These are phyloP conservation scores for Drosophila formosana DNA, from an alignment of 2,888 invertebrate species.

Conservation along the genomic window DNA sequence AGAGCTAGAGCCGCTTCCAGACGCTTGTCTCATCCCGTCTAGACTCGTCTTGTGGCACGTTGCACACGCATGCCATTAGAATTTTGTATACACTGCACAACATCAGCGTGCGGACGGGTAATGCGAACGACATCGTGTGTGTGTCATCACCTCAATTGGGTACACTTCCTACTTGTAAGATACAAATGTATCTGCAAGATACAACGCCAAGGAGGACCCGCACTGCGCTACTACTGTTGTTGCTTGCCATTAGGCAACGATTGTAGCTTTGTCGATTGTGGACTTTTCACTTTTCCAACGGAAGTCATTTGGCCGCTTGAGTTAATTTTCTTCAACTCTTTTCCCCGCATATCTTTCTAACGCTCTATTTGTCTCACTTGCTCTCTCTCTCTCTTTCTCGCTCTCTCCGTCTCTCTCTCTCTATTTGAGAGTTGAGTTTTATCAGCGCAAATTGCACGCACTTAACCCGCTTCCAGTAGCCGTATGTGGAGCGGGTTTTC, in stretches of 20 bases:
- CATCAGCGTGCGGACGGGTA: slow-evolving; percentile 42
- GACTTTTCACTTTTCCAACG: slow-evolving; percentile 74
- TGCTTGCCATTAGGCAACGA: slow-evolving; percentile 62
- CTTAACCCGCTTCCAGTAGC: slow-evolving; percentile 79
- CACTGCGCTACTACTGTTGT: slow-evolving; percentile 20
- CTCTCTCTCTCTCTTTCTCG: background rate
- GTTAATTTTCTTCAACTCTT: slow-evolving; percentile 41
- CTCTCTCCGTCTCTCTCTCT: slow-evolving; percentile 2
- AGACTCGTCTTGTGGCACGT: slow-evolving; percentile 54
- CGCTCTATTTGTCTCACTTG: background rate
- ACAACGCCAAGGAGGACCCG: slow-evolving; percentile 28
- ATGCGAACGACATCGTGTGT: slow-evolving; percentile 61
- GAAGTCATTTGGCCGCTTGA: slow-evolving; percentile 70
- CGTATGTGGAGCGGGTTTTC: slow-evolving; percentile 68
- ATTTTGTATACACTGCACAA: slow-evolving; percentile 67
- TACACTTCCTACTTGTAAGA: slow-evolving; percentile 84
- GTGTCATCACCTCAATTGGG: slow-evolving; percentile 83
- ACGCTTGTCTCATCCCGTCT: slow-evolving; percentile 28
- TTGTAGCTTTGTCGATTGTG: slow-evolving; percentile 46
- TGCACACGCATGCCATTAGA: slow-evolving; percentile 70
- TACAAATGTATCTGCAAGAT: slow-evolving; percentile 66
- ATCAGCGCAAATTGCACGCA: slow-evolving; percentile 80
- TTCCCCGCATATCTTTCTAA: slow-evolving; percentile 5
- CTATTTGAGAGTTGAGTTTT: slow-evolving; percentile 43
- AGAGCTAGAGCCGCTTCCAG: slow-evolving; percentile 16